Evolutionary conservation across 2,888 invertebrate genomes (phyloP).

Genomic region (Buathra laborator): DNA sequence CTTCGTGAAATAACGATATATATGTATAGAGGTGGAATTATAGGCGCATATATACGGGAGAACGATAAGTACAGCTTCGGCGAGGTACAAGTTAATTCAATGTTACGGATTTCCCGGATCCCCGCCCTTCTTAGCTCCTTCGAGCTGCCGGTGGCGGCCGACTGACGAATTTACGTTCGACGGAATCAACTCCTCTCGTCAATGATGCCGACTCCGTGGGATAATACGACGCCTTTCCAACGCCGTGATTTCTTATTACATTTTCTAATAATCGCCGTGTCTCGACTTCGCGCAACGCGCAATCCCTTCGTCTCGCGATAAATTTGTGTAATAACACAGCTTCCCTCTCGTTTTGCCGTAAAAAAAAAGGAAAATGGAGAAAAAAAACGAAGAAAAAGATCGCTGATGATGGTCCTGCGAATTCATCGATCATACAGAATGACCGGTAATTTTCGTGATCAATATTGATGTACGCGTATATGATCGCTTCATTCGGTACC

Average conservation of each 20-base stretch:
- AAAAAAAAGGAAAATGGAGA: constrained; percentile 27
- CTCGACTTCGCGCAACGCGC: neutral
- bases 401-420: constrained; percentile 26
- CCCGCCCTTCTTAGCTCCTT: neutral
- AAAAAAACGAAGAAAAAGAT: no score
- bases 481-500: constrained; percentile 54
- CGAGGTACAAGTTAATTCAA: constrained; percentile 13
- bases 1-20: neutral
- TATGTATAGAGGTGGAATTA: neutral
- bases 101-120: constrained; percentile 42
- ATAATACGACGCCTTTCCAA: neutral
- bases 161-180: constrained; percentile 9
- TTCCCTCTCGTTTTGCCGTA: neutral
- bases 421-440: constrained; percentile 50
- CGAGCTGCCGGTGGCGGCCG: neutral
- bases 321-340: neutral
- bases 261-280: constrained; percentile 7
- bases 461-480: constrained; percentile 29
- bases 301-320: neutral
- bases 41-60: neutral
- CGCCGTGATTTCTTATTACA: constrained; percentile 15
- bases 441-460: constrained; percentile 44
- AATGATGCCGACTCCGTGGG: neutral
- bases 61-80: constrained; percentile 25
- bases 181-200: constrained; percentile 11